phyloP scores from a whole-genome alignment of 1,140 invertebrate species.

The Portunus trituberculatus region DNA sequence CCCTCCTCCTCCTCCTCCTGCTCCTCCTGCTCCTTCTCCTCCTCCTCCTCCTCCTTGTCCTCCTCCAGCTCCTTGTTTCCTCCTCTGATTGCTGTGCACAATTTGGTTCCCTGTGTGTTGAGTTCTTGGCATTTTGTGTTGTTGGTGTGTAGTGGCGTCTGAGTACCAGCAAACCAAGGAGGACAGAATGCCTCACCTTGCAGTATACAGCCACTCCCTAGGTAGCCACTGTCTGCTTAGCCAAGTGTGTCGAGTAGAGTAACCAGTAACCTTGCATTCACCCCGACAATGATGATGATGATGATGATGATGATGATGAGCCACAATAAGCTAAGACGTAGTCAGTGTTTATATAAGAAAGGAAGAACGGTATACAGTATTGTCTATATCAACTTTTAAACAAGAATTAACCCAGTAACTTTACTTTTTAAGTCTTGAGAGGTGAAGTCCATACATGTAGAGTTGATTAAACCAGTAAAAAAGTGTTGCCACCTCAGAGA shows the following conservation, averaged over 20 bases:
- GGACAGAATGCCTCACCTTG: conserved; percentile 22
- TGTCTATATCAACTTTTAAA: too few relatives aligned
- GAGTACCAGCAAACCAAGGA: neutral
- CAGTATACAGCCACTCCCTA: conserved; percentile 45
- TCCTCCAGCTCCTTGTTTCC: neutral
- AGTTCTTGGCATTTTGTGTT: conserved; percentile 61
- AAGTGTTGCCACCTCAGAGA: neutral
- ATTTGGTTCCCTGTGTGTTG: conserved; percentile 66
- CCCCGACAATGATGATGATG: neutral
- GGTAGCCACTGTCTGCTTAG: neutral
- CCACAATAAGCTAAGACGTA: neutral
- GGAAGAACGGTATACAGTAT: neutral
- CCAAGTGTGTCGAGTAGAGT: neutral
- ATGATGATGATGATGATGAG: neutral
- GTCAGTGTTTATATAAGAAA: neutral
- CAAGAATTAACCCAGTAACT: too few relatives aligned
- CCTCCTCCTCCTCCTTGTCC: neutral
- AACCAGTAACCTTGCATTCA: neutral
- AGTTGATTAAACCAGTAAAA: neutral
- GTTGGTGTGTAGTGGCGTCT: conserved; percentile 57
- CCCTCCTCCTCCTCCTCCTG: neutral
- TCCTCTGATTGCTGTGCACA: conserved; percentile 38
- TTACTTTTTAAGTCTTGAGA: neutral
- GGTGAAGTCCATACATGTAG: too few relatives aligned
- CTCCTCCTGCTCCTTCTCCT: neutral